Evolutionary conservation across 1,140 invertebrate genomes (phyloP).

Genomic region (Zaprionus taronus): DNA sequence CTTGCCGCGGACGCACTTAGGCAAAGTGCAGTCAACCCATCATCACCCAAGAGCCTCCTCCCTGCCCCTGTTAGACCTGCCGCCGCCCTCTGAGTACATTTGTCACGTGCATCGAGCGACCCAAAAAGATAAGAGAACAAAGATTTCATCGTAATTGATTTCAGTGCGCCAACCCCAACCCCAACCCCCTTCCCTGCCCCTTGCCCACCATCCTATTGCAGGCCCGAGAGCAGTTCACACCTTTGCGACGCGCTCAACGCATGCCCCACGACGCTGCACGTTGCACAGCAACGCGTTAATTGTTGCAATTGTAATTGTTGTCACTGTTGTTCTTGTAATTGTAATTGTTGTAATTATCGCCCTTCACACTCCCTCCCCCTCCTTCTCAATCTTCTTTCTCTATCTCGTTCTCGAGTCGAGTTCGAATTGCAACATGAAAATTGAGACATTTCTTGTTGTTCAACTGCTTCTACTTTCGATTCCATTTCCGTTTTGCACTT

Average conservation of each 20-base stretch:
- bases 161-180: constrained; percentile 18
- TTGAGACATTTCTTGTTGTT: neutral
- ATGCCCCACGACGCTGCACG: constrained; percentile 2
- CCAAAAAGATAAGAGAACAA: constrained; percentile 57
- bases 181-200: neutral
- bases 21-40: constrained; percentile 73
- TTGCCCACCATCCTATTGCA: neutral
- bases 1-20: constrained; percentile 73
- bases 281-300: neutral
- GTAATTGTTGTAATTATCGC: constrained; percentile 18
- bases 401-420: neutral
- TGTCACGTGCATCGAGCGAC: constrained; percentile 54
- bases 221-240: constrained; percentile 25
- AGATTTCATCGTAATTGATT: constrained; percentile 61
- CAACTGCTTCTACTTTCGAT: neutral
- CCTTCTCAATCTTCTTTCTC: neutral
- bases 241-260: neutral
- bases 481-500: neutral
- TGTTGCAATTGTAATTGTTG: constrained; percentile 32
- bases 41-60: neutral
- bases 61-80: neutral
- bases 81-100: constrained; percentile 4
- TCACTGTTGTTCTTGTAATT: constrained; percentile 13
- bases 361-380: neutral
- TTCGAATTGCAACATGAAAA: neutral